Evolutionary conservation across 2,888 invertebrate genomes (phyloP).

Genomic region (Tyria jacobaeae): DNA sequence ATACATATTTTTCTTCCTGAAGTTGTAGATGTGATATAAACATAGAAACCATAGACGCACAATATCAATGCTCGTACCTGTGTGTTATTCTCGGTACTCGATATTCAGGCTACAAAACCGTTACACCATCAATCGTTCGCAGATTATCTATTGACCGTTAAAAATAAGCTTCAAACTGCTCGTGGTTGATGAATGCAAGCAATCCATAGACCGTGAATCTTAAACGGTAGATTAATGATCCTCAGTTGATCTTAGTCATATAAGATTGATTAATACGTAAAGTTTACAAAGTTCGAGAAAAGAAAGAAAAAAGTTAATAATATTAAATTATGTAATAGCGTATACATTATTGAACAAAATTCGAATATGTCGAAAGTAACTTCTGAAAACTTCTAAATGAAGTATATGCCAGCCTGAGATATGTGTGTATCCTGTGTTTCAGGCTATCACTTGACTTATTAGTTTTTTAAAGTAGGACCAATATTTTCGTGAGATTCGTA

Average conservation of each 20-base stretch:
- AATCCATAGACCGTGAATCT: slow-evolving; percentile 14
- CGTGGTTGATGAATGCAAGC: slow-evolving; percentile 17
- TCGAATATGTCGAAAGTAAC: too few species aligned
- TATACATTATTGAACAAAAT: too few species aligned
- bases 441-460: too few species aligned
- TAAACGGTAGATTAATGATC: slow-evolving; percentile 1
- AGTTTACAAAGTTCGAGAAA: too few species aligned
- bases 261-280: not conserved
- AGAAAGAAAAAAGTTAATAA: too few species aligned
- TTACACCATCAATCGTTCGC: slow-evolving; percentile 48
- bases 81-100: slow-evolving; percentile 43
- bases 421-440: too few species aligned
- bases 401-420: too few species aligned
- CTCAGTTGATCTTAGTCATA: not conserved
- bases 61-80: slow-evolving; percentile 14
- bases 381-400: too few species aligned
- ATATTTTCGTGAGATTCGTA: too few species aligned
- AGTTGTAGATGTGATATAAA: not conserved
- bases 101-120: slow-evolving; percentile 45
- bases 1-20: not conserved
- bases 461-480: too few species aligned
- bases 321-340: too few species aligned
- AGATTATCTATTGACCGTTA: slow-evolving; percentile 49
- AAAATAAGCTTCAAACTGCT: slow-evolving; percentile 29
- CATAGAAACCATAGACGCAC: slow-evolving; percentile 2